phyloP scores from a whole-genome alignment of 2,888 invertebrate species.

The Mesorhabditis spiculigera region DNA sequence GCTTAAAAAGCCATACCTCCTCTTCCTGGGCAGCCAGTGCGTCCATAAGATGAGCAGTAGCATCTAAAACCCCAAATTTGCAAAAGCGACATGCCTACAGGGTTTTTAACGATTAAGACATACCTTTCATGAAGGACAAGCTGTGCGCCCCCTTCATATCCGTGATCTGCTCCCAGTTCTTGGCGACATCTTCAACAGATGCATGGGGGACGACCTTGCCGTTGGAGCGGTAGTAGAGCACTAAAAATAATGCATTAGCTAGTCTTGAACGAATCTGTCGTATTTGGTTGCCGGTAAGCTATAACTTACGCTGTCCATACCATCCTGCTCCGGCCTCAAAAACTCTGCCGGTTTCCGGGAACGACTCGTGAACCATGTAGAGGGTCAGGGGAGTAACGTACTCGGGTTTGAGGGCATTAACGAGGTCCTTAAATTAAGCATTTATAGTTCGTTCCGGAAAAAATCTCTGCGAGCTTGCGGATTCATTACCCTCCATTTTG shows the following conservation, averaged over 20 bases:
- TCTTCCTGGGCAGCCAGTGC: constrained; percentile 22
- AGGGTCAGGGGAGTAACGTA: constrained; percentile 72
- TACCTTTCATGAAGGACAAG: neutral
- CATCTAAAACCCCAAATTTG: constrained; percentile 18
- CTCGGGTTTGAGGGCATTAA: constrained; percentile 73
- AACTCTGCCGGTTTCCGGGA: constrained; percentile 70
- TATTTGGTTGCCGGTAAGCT: too few species aligned
- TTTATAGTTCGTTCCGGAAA: neutral
- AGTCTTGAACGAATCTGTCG: constrained; percentile 36
- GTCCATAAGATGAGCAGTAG: constrained; percentile 29
- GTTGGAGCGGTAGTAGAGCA: constrained; percentile 64
- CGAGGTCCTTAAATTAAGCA: constrained; percentile 70
- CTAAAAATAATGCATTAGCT: constrained; percentile 47
- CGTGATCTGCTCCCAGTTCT: constrained; percentile 76
- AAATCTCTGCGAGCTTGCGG: neutral
- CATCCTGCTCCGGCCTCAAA: constrained; percentile 65
- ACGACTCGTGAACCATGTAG: constrained; percentile 86
- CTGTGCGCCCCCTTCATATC: constrained; percentile 70
- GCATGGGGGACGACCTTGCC: constrained; percentile 63
- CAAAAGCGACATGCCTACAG: neutral
- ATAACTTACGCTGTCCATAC: constrained; percentile 62
- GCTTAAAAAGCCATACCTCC: neutral
- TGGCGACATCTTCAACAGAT: constrained; percentile 70
- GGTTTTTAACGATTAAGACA: too few species aligned
- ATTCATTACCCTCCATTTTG: neutral